Conservation (phyloP, 2,113 vertebrate species). For the Acanthochromis polyacanthus region DNA sequence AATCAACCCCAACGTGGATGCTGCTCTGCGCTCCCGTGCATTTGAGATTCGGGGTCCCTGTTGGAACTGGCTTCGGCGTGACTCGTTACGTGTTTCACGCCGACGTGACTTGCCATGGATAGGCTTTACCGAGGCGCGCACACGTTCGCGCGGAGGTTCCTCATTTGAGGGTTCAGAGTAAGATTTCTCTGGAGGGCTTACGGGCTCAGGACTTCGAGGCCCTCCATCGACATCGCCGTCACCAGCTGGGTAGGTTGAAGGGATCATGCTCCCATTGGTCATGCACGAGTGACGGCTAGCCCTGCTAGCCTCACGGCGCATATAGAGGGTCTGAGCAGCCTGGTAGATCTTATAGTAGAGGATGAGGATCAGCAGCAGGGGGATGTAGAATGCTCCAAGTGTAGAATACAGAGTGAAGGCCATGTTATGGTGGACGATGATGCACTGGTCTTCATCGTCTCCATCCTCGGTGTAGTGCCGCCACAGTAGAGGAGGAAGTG, state of each 20-base stretch:
- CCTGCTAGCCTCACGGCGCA: constrained; percentile 91
- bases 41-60: constrained; percentile 93
- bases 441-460: constrained; percentile 90
- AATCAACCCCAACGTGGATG: constrained; percentile 95
- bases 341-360: constrained; percentile 99
- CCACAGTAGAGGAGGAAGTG: constrained; percentile 94
- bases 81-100: constrained; percentile 85
- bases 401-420: constrained; percentile 95
- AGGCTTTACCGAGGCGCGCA: constrained; percentile 81
- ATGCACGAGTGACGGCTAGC: constrained; percentile 88
- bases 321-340: constrained; percentile 94
- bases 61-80: constrained; percentile 87
- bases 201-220: constrained; percentile 82
- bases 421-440: constrained; percentile 95
- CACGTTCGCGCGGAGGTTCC: constrained; percentile 83
- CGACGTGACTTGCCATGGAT: constrained; percentile 83
- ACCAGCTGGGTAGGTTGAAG: constrained; percentile 86
- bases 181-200: constrained; percentile 89
- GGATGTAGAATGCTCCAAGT: constrained; percentile 98
- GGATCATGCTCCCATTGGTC: constrained; percentile 91
- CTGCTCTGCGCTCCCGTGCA: constrained; percentile 93
- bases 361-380: constrained; percentile 93
- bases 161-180: constrained; percentile 91
- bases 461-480: constrained; percentile 85
- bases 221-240: constrained; percentile 80